Evolutionary conservation across 2,888 invertebrate genomes (phyloP), one percentile per base, ranked within the genome.

Genomic region (Drosophila neonasuta): DNA sequence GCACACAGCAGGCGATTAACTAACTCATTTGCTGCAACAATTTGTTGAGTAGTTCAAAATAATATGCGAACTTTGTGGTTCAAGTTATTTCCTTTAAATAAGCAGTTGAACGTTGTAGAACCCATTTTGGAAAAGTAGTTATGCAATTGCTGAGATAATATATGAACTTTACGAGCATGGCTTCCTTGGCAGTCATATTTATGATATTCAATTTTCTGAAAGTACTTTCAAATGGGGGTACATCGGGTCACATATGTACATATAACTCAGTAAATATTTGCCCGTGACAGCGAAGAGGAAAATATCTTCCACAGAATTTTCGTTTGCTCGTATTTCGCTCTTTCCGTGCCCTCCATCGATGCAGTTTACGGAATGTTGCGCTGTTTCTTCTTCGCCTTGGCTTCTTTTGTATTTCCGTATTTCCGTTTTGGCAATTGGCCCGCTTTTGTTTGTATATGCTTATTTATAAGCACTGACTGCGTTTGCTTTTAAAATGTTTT

Each of bases 361-460:
- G 32, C 41, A 41, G 20, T 67, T 67, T 67, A 74, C 58, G 55
- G 57, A 36, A 13, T 62, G 9, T 49, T 71, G 61, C 57, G 59
- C 44, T 20, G 3, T 60, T 17, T 24, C 45, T 36, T 49, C 15
- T 1, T 20, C 36, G 11, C 60, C 24, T 65, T 64, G 45, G 45
- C 60, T 34, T 61, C 58, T 62, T 58, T 52, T 62, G 36, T 59
- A 48, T 55, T 67, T 76, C 68, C 77, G 29, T 59, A 45, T 51
- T 71, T 76, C 68, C 74, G 72, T 59, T 66, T 69, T 77, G 74
- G 74, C 77, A 60, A 73, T 68, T 66, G 77, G 65, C 61, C 56
- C 48, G 70, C 24, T 45, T 55, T 66, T 42, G 59, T 69, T 63
- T 69, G 54, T 56, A 63, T 69, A 69, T 69, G 56, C 44, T 68